A percentile compares a stretch with the other conserved stretches of the same genome.
These are phyloP conservation scores for Sebastolobus altivelis DNA, from an alignment of 2,797 vertebrate species.

Conservation along the genomic window DNA sequence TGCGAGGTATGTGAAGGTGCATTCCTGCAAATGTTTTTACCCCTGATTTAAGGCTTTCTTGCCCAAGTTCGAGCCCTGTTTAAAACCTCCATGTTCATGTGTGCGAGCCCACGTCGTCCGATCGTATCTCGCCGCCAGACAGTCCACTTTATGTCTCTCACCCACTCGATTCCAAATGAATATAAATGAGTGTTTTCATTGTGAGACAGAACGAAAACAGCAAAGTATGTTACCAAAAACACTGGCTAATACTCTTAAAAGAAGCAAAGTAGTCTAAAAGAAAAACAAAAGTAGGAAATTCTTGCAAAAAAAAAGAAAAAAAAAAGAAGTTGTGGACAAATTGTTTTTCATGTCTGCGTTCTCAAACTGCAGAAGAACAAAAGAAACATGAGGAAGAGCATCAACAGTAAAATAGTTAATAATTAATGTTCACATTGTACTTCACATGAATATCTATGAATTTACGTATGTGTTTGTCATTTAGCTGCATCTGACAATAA, in stretches of 20 bases:
- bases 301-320: constrained; percentile 52
- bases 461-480: constrained; percentile 33
- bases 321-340: constrained; percentile 50
- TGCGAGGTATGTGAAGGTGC: constrained; percentile 65
- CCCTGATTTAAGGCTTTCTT: constrained; percentile 63
- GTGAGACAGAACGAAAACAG: constrained; percentile 78
- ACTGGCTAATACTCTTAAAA: constrained; percentile 72
- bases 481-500: constrained; percentile 34
- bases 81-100: constrained; percentile 41
- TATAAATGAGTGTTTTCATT: constrained; percentile 87
- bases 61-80: constrained; percentile 42
- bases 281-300: constrained; percentile 80
- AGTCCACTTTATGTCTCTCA: constrained; percentile 71
- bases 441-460: constrained; percentile 1
- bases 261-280: constrained; percentile 69
- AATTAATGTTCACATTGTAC: constrained; percentile 23
- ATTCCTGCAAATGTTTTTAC: constrained; percentile 68
- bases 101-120: constrained; percentile 54
- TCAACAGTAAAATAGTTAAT: constrained; percentile 32
- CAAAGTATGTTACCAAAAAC: constrained; percentile 85
- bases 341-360: constrained; percentile 67
- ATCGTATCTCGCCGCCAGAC: constrained; percentile 72
- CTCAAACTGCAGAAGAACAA: constrained; percentile 39
- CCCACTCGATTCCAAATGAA: constrained; percentile 81
- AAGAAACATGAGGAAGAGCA: constrained; percentile 23